phyloP scores from a whole-genome alignment of 2,113 vertebrate genomes.

The Pristiophorus japonicus region DNA sequence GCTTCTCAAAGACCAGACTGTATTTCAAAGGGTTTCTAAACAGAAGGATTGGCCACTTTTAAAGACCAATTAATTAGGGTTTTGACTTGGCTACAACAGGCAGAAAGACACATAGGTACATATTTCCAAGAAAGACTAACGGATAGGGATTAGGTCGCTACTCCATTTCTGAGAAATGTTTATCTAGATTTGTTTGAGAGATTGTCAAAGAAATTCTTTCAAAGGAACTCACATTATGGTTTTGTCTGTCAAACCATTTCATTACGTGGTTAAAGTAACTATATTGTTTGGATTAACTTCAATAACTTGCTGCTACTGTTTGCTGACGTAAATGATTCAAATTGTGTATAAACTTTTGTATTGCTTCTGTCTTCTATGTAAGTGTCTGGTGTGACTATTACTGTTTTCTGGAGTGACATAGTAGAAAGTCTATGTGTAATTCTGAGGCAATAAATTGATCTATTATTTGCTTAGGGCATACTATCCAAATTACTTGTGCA shows the following conservation, averaged over 20 bases:
- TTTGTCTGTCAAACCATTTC: neutral
- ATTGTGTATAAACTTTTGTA: neutral
- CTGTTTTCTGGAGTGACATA: neutral
- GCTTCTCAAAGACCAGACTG: neutral
- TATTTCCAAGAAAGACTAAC: neutral
- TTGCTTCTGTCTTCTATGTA: neutral
- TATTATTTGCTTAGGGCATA: neutral
- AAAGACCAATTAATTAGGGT: neutral
- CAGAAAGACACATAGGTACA: neutral
- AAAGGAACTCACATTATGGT: neutral
- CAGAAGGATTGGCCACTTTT: neutral
- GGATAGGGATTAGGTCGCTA: neutral
- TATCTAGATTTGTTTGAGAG: neutral
- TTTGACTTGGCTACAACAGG: neutral
- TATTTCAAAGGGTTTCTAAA: constrained; percentile 6
- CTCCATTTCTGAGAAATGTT: neutral
- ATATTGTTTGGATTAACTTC: neutral
- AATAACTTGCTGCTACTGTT: neutral
- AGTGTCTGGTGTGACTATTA: neutral
- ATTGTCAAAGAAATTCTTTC: neutral
- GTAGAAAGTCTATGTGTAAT: neutral
- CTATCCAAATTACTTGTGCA: neutral
- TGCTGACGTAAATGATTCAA: neutral
- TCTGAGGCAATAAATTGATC: neutral
- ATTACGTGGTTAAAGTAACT: neutral